Evolutionary conservation across 2,888 invertebrate species (phyloP).

Genomic region (Anthoptus insignis): DNA sequence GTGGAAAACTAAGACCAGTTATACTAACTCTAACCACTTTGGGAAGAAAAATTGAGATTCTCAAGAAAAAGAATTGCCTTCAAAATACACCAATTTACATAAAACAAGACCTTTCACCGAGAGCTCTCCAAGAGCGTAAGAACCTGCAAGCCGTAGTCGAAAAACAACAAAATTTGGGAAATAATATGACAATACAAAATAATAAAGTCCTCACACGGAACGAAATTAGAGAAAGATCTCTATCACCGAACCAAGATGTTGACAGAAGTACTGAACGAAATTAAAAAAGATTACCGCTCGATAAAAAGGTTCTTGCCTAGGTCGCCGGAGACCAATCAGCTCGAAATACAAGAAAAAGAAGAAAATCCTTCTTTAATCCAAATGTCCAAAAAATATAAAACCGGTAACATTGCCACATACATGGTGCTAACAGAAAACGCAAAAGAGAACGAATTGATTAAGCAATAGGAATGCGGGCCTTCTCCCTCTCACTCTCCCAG

Average conservation of each 20-base stretch:
- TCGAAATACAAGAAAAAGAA: not conserved
- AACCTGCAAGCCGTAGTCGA: not conserved
- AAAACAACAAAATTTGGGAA: not conserved
- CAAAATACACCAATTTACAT: not conserved
- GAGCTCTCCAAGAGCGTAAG: not conserved
- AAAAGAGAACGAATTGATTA: not conserved
- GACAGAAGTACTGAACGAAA: no score
- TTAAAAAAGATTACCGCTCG: no score
- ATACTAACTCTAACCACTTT: no score
- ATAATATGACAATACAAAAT: not conserved
- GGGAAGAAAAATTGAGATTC: no score
- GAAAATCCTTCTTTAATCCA: not conserved
- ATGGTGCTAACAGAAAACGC: not conserved
- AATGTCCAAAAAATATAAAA: not conserved
- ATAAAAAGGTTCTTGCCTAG: no score
- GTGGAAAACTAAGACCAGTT: not conserved
- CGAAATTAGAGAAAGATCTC: no score
- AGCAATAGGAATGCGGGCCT: not conserved
- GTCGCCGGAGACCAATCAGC: no score
- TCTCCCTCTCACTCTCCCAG: not conserved
- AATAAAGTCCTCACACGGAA: no score
- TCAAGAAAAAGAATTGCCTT: not conserved
- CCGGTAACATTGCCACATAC: not conserved
- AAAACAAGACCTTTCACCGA: not conserved
- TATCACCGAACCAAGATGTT: no score